Evolutionary conservation across 2,113 vertebrate genomes (phyloP).

Genomic region (Coryphaenoides rupestris): DNA sequence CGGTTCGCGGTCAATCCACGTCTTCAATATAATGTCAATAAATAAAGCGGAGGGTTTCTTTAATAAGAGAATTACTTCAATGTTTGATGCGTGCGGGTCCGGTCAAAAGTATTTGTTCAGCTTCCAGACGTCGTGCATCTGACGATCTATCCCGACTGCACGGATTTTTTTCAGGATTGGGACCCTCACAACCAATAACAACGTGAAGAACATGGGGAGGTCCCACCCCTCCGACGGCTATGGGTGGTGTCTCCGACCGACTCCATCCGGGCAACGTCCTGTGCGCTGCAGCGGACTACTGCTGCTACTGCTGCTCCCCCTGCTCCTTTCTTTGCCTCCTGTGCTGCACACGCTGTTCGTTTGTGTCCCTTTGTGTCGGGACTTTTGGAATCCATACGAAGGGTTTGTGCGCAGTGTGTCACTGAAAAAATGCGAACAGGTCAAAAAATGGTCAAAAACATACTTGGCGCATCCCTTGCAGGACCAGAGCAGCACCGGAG

Average conservation of each 20-base stretch:
- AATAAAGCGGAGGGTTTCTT: too few relatives aligned
- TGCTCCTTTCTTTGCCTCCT: not conserved
- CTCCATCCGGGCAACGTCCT: constrained; percentile 38
- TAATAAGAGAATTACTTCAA: too few relatives aligned
- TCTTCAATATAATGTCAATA: not conserved
- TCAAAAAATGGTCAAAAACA: too few relatives aligned
- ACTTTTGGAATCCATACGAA: too few relatives aligned
- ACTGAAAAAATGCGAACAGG: too few relatives aligned
- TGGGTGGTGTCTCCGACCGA: constrained; percentile 27
- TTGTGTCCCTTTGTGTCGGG: not conserved
- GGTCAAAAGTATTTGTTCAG: too few relatives aligned
- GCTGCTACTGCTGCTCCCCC: constrained; percentile 15
- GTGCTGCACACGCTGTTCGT: not conserved
- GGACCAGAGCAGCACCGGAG: too few relatives aligned
- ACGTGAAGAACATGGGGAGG: constrained; percentile 12
- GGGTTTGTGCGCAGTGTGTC: too few relatives aligned
- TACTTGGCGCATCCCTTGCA: too few relatives aligned
- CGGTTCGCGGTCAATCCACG: not conserved
- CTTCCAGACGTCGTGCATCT: constrained; percentile 58
- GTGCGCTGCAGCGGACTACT: constrained; percentile 24
- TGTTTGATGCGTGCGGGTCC: too few relatives aligned
- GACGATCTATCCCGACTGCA: too few relatives aligned
- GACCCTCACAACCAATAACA: constrained; percentile 46
- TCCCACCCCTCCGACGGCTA: constrained; percentile 43
- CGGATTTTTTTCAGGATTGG: constrained; percentile 36